Evolutionary conservation across 1,140 invertebrate species (phyloP).

Genomic region (Danaus plexippus): DNA sequence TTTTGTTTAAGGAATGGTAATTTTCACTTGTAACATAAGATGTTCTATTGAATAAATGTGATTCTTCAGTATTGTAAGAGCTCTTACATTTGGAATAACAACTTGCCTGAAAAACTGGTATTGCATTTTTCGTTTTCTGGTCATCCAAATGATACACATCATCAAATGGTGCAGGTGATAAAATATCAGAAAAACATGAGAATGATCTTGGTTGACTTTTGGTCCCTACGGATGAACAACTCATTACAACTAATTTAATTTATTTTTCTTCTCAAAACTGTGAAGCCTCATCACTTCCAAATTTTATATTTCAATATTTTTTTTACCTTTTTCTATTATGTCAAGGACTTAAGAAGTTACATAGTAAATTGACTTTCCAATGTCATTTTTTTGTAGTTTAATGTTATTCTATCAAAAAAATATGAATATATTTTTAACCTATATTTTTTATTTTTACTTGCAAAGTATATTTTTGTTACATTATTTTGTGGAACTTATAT

Average conservation of each 20-base stretch:
- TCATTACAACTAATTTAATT: no score
- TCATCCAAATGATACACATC: constrained; percentile 3
- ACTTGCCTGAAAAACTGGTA: neutral
- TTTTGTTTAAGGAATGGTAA: constrained; percentile 36
- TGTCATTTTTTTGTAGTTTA: no score
- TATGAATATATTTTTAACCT: neutral
- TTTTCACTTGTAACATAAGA: constrained; percentile 47
- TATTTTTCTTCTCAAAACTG: no score
- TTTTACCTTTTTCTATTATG: neutral
- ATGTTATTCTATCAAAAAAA: no score
- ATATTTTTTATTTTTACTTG: neutral
- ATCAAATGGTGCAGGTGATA: constrained; percentile 4
- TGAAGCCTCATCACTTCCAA: no score
- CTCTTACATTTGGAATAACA: constrained; percentile 6
- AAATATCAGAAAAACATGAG: constrained; percentile 10
- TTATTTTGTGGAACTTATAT: constrained; percentile 4
- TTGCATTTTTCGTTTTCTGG: constrained; percentile 3
- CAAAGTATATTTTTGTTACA: constrained; percentile 10
- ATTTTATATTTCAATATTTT: constrained; percentile 9
- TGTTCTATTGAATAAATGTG: constrained; percentile 15
- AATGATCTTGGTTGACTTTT: constrained; percentile 11
- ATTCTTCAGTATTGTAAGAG: constrained; percentile 1
- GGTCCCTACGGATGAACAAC: no score
- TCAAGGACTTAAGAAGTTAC: no score
- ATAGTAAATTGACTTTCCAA: no score